A percentile compares a stretch with the other conserved stretches of the same genome.
These are phyloP conservation scores for Agriopis leucophaearia DNA, from an alignment of 2,888 invertebrate species.

Conservation along the genomic window DNA sequence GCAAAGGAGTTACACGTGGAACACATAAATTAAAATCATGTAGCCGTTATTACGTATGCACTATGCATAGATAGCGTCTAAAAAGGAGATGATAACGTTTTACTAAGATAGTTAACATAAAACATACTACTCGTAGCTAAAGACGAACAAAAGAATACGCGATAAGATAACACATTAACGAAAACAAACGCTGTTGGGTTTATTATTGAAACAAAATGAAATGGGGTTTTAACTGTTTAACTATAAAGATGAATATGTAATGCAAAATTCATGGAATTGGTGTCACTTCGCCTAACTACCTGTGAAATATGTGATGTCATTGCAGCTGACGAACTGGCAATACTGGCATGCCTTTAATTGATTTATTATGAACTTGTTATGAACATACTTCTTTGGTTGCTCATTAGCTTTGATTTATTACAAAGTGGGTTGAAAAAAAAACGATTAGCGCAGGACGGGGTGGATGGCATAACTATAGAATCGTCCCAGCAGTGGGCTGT, in stretches of 20 bases:
- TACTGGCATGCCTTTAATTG: neutral
- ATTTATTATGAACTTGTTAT: neutral
- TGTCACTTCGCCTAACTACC: neutral
- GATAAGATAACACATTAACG: conserved; percentile 60
- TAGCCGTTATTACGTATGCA: conserved; percentile 46
- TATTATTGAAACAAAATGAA: conserved; percentile 43
- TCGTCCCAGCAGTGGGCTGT: no score
- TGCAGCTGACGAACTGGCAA: neutral
- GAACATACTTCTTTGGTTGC: no score
- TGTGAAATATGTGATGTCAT: neutral
- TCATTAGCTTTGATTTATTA: no score
- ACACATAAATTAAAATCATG: conserved; percentile 25
- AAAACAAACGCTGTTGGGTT: conserved; percentile 56
- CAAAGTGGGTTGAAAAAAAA: no score
- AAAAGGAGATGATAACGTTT: conserved; percentile 37
- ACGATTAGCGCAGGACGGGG: no score
- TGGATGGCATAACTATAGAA: no score
- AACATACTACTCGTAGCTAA: conserved; percentile 47
- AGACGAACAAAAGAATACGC: conserved; percentile 60
- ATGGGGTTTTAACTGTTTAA: conserved; percentile 24
- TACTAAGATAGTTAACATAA: conserved; percentile 45
- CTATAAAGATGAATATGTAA: neutral
- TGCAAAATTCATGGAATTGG: neutral
- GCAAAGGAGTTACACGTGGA: conserved; percentile 7
- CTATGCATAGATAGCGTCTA: conserved; percentile 42